These are phyloP conservation scores for Phoebastria nigripes DNA, from an alignment of 2,797 vertebrate species.

Conservation along the genomic window DNA sequence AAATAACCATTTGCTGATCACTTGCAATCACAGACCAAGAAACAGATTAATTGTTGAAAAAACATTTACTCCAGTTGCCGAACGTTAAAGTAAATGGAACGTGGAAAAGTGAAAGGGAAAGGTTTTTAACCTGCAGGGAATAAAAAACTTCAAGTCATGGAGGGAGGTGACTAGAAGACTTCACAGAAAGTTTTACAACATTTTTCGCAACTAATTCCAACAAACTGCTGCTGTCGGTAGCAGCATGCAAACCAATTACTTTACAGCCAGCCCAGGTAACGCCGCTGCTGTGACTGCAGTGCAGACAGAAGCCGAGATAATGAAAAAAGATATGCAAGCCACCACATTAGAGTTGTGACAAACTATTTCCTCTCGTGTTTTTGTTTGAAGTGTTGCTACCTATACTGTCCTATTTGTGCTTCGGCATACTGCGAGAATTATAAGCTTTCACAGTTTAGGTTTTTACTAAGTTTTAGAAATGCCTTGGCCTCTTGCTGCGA, in stretches of 20 bases:
- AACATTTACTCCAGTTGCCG: rapidly evolving
- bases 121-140: neutral
- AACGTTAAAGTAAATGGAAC: neutral
- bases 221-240: neutral
- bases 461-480: neutral
- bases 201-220: neutral
- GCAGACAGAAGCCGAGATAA: neutral
- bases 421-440: neutral
- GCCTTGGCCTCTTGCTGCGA: neutral
- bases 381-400: neutral
- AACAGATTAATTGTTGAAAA: neutral
- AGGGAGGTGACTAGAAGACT: neutral
- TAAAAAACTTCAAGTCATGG: neutral
- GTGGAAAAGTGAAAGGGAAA: neutral
- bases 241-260: neutral
- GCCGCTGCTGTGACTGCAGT: neutral
- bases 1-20: neutral
- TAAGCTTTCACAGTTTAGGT: neutral
- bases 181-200: neutral
- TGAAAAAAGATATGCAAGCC: neutral
- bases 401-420: neutral
- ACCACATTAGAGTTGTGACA: neutral
- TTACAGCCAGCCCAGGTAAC: neutral
- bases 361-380: neutral
- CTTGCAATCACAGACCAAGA: neutral